Conservation (phyloP, 1,140 invertebrate genomes). For the Saccostrea cuccullata region DNA sequence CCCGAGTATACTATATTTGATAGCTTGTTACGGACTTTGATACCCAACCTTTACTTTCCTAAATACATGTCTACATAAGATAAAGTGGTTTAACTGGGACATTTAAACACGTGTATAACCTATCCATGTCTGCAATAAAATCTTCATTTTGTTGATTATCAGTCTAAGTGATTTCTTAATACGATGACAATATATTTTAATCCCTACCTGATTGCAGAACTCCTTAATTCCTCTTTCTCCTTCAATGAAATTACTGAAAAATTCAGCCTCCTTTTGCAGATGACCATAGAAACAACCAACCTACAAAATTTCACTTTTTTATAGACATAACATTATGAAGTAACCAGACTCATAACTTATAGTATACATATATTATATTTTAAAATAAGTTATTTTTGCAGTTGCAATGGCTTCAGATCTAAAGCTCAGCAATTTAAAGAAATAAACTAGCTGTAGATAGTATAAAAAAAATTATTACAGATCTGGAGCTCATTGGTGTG, state of each 20-base stretch:
- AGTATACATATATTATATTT: no score
- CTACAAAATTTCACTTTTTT: constrained; percentile 77
- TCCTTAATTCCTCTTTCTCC: constrained; percentile 90
- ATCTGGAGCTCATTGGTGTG: no score
- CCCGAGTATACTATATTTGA: not conserved
- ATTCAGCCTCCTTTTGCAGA: constrained; percentile 93
- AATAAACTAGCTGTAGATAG: no score
- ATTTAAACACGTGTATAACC: not conserved
- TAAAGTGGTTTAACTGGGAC: not conserved
- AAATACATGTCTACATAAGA: not conserved
- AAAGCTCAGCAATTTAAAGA: no score
- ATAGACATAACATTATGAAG: no score
- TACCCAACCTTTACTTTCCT: not conserved
- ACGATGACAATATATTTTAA: not conserved
- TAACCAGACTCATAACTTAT: no score
- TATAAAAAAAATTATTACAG: no score
- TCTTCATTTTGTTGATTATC: no score
- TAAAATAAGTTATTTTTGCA: no score
- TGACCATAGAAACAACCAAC: constrained; percentile 95
- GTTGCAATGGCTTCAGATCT: no score
- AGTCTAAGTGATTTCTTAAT: not conserved
- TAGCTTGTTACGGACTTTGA: not conserved
- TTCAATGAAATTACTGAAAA: constrained; percentile 97
- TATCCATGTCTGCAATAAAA: not conserved
- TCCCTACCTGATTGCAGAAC: constrained; percentile 82